These are phyloP conservation scores for Rhingia rostrata DNA, from an alignment of 2,888 invertebrate species.

Conservation along the genomic window DNA sequence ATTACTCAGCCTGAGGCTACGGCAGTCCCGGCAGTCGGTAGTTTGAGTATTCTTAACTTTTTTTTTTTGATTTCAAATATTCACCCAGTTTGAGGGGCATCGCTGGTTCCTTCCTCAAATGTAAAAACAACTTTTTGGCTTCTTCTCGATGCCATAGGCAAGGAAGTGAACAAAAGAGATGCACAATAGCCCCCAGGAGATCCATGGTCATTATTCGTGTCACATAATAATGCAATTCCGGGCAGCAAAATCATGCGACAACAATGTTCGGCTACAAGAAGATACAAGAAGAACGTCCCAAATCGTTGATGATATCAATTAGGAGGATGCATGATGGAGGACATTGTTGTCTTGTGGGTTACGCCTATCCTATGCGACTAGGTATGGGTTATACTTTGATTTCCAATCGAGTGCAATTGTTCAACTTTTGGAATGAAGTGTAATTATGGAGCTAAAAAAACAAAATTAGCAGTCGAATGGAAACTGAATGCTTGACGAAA, in stretches of 20 bases:
- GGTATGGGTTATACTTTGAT: no score
- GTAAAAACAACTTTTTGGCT: slow-evolving; percentile 4
- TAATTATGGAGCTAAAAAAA: slow-evolving; percentile 8
- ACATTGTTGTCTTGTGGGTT: neutral
- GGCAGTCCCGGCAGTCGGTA: neutral
- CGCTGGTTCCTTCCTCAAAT: no score
- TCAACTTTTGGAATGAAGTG: neutral
- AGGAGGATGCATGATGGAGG: slow-evolving; percentile 11
- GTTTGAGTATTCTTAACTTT: neutral
- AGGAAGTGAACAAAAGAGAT: slow-evolving; percentile 1
- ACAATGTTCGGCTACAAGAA: neutral
- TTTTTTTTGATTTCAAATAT: neutral
- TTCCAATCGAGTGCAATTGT: no score
- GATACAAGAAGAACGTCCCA: neutral
- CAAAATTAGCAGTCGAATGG: neutral
- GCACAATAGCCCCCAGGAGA: neutral
- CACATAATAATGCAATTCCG: slow-evolving; percentile 26
- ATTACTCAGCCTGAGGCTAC: slow-evolving; percentile 29
- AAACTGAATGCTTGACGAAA: neutral
- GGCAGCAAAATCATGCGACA: slow-evolving; percentile 1
- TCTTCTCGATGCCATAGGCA: neutral
- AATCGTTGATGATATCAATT: slow-evolving; percentile 18
- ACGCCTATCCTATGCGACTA: neutral
- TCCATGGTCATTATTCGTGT: slow-evolving; percentile 10
- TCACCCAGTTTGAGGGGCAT: no score